A percentile compares a stretch with the other conserved stretches of the same genome.
phyloP scores from a whole-genome alignment of 2,888 invertebrate genomes.

The Hartigia nigra region DNA sequence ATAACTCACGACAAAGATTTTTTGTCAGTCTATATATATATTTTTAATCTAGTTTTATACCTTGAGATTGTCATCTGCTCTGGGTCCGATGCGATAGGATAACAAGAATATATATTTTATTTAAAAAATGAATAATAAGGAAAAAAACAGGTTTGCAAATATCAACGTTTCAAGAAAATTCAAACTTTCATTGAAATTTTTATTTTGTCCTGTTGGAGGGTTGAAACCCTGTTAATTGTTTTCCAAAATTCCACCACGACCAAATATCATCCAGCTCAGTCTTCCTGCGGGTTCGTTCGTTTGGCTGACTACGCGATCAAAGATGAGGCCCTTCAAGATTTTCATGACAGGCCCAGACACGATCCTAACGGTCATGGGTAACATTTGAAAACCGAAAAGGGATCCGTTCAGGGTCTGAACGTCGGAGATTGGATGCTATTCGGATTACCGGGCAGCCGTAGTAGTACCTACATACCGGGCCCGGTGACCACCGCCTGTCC shows the following conservation, averaged over 20 bases:
- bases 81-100: neutral
- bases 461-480: constrained; percentile 12
- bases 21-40: neutral
- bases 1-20: neutral
- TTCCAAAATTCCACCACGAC: neutral
- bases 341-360: neutral
- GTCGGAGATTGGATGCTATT: constrained; percentile 14
- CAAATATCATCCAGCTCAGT: neutral
- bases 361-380: neutral
- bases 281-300: neutral
- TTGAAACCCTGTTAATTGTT: neutral
- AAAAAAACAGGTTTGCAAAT: neutral
- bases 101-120: neutral
- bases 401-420: neutral
- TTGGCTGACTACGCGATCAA: neutral
- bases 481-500: constrained; percentile 17
- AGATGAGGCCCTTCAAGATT: neutral
- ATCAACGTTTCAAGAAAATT: too few relatives aligned
- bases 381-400: constrained; percentile 3
- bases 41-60: neutral
- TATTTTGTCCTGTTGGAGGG: neutral
- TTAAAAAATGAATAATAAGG: neutral
- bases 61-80: neutral
- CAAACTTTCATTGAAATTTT: neutral
- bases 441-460: constrained; percentile 18